Percentiles rank a stretch among this genome's conserved stretches.
Evolutionary conservation across 2,888 invertebrate genomes (phyloP).

Genomic region (Troglohyphantes excavatus): DNA sequence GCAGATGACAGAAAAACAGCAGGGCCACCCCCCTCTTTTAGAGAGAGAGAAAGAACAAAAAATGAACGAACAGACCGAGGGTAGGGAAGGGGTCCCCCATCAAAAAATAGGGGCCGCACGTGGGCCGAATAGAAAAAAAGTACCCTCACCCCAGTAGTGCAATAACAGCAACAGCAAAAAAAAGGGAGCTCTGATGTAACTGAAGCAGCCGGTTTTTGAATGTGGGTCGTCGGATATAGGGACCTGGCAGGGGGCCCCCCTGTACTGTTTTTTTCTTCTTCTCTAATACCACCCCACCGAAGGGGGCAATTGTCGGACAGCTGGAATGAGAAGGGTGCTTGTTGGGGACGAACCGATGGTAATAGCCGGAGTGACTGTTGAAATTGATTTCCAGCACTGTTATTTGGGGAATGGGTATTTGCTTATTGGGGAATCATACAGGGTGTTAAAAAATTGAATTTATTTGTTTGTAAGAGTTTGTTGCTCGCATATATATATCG

Average conservation of each 20-base stretch:
- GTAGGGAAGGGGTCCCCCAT: constrained; percentile 30
- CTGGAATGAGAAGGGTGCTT: constrained; percentile 28
- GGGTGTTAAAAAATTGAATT: constrained; percentile 4
- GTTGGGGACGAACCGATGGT: not conserved
- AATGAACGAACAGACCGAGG: constrained; percentile 52
- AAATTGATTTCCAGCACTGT: constrained; percentile 53
- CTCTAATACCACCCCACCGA: not conserved
- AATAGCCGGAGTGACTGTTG: constrained; percentile 39
- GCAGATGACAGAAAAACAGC: constrained; percentile 58
- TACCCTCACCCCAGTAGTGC: constrained; percentile 40
- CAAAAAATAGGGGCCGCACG: constrained; percentile 64
- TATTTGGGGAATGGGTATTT: not conserved
- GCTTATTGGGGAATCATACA: not conserved
- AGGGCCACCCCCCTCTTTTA: not conserved
- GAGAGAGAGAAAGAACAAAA: constrained; percentile 1
- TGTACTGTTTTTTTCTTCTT: constrained; percentile 6
- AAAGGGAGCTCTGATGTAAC: constrained; percentile 50
- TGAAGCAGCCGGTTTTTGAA: constrained; percentile 62
- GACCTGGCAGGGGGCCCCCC: constrained; percentile 27
- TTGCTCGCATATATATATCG: not conserved
- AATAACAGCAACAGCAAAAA: constrained; percentile 55
- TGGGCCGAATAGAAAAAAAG: constrained; percentile 61
- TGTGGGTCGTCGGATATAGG: constrained; percentile 67
- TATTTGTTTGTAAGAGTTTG: not conserved
- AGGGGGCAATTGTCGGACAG: constrained; percentile 46